Evolutionary conservation across 2,113 vertebrate species (phyloP).

Genomic region (Grallaria varia): DNA sequence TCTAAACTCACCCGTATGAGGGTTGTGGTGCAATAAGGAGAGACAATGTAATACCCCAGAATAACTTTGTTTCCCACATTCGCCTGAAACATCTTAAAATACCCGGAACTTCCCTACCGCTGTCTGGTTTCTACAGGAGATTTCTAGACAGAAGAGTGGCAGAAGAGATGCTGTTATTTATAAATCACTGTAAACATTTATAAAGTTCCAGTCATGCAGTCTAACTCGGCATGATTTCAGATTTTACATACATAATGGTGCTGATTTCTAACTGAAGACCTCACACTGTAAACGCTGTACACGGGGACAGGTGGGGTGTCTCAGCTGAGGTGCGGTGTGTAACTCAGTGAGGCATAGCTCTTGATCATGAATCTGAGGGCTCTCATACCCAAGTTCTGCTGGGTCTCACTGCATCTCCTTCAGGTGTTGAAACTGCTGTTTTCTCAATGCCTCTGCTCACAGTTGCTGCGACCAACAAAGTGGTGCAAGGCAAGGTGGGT

Average conservation of each 20-base stretch:
- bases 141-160: background rate
- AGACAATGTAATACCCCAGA: background rate
- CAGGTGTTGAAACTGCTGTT: background rate
- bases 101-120: background rate
- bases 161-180: background rate
- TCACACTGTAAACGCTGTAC: background rate
- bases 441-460: background rate
- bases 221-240: background rate
- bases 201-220: background rate
- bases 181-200: background rate
- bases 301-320: rapidly evolving
- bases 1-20: background rate
- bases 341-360: background rate
- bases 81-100: background rate
- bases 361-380: background rate
- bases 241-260: background rate
- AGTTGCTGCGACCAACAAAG: background rate
- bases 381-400: background rate
- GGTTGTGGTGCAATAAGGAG: background rate
- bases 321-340: background rate
- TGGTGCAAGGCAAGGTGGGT: background rate
- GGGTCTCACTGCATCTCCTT: background rate
- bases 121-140: background rate
- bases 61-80: background rate
- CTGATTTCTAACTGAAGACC: constrained; percentile 3